Conservation (phyloP, 2,797 vertebrate species). For the Dendrocincla tyrannina region DNA sequence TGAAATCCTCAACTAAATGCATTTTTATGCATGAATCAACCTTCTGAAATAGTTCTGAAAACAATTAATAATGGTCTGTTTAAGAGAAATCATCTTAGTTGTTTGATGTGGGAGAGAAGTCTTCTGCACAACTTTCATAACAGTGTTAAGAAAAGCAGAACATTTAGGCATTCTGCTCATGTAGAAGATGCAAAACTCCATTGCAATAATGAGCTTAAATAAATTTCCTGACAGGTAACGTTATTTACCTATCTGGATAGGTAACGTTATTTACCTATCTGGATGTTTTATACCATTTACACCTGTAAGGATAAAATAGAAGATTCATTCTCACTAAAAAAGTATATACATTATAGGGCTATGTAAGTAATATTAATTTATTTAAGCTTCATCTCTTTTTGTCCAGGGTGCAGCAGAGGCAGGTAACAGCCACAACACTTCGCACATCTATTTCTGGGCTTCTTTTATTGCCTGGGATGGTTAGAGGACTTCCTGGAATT, state of each 20-base stretch:
- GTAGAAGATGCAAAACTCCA: neutral
- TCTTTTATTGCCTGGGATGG: neutral
- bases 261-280: neutral
- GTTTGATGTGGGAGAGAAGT: slow-evolving; percentile 17
- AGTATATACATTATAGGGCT: neutral
- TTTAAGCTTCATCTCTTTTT: neutral
- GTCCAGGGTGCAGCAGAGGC: neutral
- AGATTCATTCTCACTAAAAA: neutral
- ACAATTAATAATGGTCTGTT: slow-evolving; percentile 53
- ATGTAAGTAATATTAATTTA: neutral
- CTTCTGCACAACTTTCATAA: neutral
- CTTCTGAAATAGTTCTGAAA: slow-evolving; percentile 49
- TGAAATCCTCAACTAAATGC: slow-evolving; percentile 42
- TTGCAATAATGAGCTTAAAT: slow-evolving; percentile 16
- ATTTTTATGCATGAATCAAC: slow-evolving; percentile 63
- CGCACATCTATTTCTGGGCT: neutral
- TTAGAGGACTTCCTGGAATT: neutral
- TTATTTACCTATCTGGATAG: slow-evolving; percentile 22
- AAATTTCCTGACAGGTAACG: slow-evolving; percentile 42
- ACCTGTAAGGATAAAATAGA: neutral
- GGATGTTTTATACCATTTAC: neutral
- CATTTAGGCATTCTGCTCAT: neutral
- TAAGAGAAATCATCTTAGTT: slow-evolving; percentile 1
- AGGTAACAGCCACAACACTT: neutral
- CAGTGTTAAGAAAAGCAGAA: neutral